These are phyloP conservation scores for Siniperca chuatsi DNA, from an alignment of 2,113 vertebrate species.

Conservation along the genomic window DNA sequence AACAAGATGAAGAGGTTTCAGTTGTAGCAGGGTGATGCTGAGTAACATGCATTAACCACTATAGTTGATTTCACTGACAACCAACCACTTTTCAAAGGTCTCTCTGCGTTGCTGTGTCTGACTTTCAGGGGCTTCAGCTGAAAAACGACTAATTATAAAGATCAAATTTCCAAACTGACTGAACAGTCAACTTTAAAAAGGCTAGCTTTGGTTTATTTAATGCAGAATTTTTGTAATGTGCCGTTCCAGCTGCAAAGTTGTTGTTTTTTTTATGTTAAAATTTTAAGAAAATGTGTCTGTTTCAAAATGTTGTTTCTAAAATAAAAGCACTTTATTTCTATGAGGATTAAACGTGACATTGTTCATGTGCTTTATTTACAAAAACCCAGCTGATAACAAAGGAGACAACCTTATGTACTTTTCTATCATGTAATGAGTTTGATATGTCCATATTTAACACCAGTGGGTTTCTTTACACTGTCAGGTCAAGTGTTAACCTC, in stretches of 20 bases:
- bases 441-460: not conserved
- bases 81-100: constrained; percentile 49
- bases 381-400: not conserved
- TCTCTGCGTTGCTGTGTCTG: constrained; percentile 43
- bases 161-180: constrained; percentile 74
- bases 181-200: constrained; percentile 51
- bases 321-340: constrained; percentile 89
- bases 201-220: constrained; percentile 57
- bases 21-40: constrained; percentile 40
- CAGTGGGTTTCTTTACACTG: not conserved
- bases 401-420: not conserved
- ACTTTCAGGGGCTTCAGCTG: constrained; percentile 56
- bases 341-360: constrained; percentile 16
- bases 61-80: constrained; percentile 65
- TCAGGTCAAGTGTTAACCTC: not conserved
- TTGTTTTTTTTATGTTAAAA: constrained; percentile 59
- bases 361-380: constrained; percentile 1
- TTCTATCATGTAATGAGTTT: not conserved
- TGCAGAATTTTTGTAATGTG: constrained; percentile 59
- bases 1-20: constrained; percentile 19
- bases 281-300: constrained; percentile 72
- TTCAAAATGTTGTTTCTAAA: constrained; percentile 75
- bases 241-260: constrained; percentile 47
- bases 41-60: constrained; percentile 70
- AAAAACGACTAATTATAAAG: constrained; percentile 42